Base-by-base conservation (phyloP, 2,797 vertebrate genomes). In the Amniataba percoides region DNA sequence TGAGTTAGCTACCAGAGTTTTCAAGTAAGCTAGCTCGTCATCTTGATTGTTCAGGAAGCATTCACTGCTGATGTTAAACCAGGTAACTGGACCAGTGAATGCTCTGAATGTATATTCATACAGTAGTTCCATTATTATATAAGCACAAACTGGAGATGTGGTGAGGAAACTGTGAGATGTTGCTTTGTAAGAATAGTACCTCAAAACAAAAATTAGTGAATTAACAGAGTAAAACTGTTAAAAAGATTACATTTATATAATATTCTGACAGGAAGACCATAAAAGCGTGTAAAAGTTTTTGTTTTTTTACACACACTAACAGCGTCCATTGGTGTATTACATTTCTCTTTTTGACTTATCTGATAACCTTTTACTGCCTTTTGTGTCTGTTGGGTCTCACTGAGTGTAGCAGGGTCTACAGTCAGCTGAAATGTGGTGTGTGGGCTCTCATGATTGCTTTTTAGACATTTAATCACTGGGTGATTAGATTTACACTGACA, bases 401-500 rank as follows among this genome's bases (percentile, higher is more conserved):
- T 27, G 34, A 39, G 27, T 62, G 49, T 57, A 51, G 2, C 25
- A n/a, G 36, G 48, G 46, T 70, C 57, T 59, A 18, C 51, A 39
- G 8, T 51, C 49, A 48, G 16, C 21, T 40, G 14, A 65, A n/a
- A 52, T 48, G 67, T 68, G 60, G 49, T 57, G 46, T 59, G 27
- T 53, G 71, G 39, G 71, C 27, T 61, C n/a, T 63, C 19, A 1
- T 36, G 40, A 40, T 66, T 65, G 15, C 14, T 3, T 46, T 18
- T 21, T 23, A 34, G 19, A 71, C 34, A 13, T 49, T 18, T 36
- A 49, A 63, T 81, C 34, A 77, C n/a, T 19, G 52, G 68, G 57
- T 59, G 73, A 70, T n/a, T 61, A 71, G 77, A 48, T 62, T 55
- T 2, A 45, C 49, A 67, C 42, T 59, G 45, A 66, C 23, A 8